A percentile compares a stretch with the other conserved stretches of the same genome.
Evolutionary conservation across 2,888 invertebrate genomes (phyloP).

Genomic region (Drosophila putrida): DNA sequence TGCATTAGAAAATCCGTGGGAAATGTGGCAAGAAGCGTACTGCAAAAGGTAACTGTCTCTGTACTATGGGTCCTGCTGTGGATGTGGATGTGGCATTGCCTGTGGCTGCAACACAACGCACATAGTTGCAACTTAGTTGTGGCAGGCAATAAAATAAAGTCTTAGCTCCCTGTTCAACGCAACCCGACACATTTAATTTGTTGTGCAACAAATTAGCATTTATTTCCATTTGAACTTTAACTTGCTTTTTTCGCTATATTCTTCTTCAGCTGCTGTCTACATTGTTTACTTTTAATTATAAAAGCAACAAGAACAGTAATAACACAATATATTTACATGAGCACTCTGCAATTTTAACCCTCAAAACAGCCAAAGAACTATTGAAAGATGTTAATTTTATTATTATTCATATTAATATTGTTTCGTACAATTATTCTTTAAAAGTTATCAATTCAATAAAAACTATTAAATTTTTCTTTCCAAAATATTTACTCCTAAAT

Average conservation of each 20-base stretch:
- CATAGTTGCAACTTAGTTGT: conserved; percentile 65
- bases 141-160: conserved; percentile 77
- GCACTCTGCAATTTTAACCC: conserved; percentile 19
- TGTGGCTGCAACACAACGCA: conserved; percentile 36
- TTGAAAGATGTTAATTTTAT: not conserved
- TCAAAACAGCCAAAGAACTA: not conserved
- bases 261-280: conserved; percentile 30
- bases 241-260: conserved; percentile 6
- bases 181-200: conserved; percentile 81
- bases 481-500: not conserved
- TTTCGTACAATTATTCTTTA: too few species aligned
- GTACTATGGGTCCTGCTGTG: not conserved
- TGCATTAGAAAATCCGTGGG: conserved; percentile 52
- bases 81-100: conserved; percentile 6
- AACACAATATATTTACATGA: conserved; percentile 16
- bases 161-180: conserved; percentile 61
- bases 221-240: conserved; percentile 79
- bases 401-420: not conserved
- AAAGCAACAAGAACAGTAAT: not conserved
- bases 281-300: conserved; percentile 69
- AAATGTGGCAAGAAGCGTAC: conserved; percentile 10
- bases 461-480: not conserved
- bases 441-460: too few species aligned
- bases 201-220: conserved; percentile 85
- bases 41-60: conserved; percentile 17